Evolutionary conservation across 2,797 vertebrate genomes (phyloP).

Genomic region (Onychomys torridus): DNA sequence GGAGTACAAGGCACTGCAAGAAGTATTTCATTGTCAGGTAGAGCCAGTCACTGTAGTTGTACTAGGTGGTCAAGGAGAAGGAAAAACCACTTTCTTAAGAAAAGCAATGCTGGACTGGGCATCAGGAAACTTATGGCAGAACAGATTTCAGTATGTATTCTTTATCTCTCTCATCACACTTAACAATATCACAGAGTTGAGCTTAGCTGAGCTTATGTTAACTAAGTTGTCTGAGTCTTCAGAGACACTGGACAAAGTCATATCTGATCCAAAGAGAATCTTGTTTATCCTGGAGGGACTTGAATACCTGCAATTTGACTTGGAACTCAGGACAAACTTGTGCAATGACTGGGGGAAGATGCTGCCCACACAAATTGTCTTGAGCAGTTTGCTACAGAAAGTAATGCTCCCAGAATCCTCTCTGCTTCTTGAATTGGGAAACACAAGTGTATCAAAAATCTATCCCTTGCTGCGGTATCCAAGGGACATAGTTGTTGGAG

Average conservation of each 20-base stretch:
- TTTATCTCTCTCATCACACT: conserved; percentile 38
- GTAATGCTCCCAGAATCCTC: conserved; percentile 44
- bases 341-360: neutral
- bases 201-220: conserved; percentile 54
- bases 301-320: conserved; percentile 45
- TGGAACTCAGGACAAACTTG: neutral
- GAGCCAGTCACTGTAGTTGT: neutral
- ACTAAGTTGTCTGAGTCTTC: conserved; percentile 15
- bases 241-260: neutral
- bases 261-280: conserved; percentile 42
- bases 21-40: accelerated
- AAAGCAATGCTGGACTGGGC: conserved; percentile 71
- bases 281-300: conserved; percentile 75
- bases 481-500: accelerated
- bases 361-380: neutral
- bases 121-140: neutral
- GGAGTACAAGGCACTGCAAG: accelerated
- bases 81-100: conserved; percentile 54
- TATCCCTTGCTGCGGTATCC: neutral
- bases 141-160: conserved; percentile 62
- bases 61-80: neutral
- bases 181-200: neutral
- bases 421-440: conserved; percentile 40
- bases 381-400: conserved; percentile 64
- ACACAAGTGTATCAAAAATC: neutral